A percentile compares a stretch with the other conserved stretches of the same genome.
Conservation (phyloP, 2,797 vertebrate genomes). For the Telmatherina bonti region DNA sequence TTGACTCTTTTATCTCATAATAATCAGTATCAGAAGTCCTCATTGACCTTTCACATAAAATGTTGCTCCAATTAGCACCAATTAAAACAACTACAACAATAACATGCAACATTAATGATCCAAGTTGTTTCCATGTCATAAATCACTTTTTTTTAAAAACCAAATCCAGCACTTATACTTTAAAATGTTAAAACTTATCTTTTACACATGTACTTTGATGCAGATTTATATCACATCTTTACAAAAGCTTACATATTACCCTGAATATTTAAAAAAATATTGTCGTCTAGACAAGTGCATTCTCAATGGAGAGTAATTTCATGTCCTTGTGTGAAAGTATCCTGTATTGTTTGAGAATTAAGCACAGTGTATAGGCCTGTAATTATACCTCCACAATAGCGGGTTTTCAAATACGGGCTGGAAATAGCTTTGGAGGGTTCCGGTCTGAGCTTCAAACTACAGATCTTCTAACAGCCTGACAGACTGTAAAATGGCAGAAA, state of each 20-base stretch:
- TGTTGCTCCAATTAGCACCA: too few species aligned
- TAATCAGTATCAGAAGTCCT: too few species aligned
- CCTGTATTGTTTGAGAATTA: slow-evolving; percentile 89
- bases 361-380: slow-evolving; percentile 83
- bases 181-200: too few species aligned
- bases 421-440: slow-evolving; percentile 84
- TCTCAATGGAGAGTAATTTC: slow-evolving; percentile 80
- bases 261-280: slow-evolving; percentile 64
- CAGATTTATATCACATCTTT: too few species aligned
- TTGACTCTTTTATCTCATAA: too few species aligned
- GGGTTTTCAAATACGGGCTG: slow-evolving; percentile 81
- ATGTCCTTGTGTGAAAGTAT: slow-evolving; percentile 83
- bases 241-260: neutral
- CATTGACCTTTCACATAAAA: too few species aligned
- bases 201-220: too few species aligned
- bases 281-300: slow-evolving; percentile 70
- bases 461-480: slow-evolving; percentile 75
- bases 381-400: slow-evolving; percentile 86
- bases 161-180: too few species aligned
- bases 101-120: too few species aligned
- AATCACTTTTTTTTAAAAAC: too few species aligned
- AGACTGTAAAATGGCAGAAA: slow-evolving; percentile 80
- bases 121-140: too few species aligned
- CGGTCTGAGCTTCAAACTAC: slow-evolving; percentile 80
- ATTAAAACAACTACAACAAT: too few species aligned